Evolutionary conservation across 2,888 invertebrate genomes (phyloP).

Genomic region (Drosophila maculinotata): DNA sequence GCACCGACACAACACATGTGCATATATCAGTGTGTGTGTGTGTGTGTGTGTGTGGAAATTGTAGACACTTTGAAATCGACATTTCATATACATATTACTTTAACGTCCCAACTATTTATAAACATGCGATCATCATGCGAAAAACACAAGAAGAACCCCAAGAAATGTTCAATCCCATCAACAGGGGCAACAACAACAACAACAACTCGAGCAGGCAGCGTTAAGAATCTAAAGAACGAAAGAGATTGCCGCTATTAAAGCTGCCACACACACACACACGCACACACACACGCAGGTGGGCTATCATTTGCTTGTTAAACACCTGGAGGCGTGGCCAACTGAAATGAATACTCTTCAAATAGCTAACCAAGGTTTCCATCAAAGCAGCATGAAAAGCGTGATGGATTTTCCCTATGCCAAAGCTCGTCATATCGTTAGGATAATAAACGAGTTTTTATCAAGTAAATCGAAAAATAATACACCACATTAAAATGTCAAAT

Average conservation of each 20-base stretch:
- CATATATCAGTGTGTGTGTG: conserved; percentile 6
- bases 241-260: conserved; percentile 55
- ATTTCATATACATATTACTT: conserved; percentile 68
- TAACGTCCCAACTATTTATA: conserved; percentile 73
- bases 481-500: background rate
- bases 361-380: conserved; percentile 8
- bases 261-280: conserved; percentile 20
- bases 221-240: conserved; percentile 36
- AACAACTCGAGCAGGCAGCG: conserved; percentile 45
- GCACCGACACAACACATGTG: conserved; percentile 47
- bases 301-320: conserved; percentile 53
- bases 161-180: conserved; percentile 46
- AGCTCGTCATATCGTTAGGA: too few species aligned
- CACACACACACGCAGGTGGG: conserved; percentile 21
- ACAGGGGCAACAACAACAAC: conserved; percentile 20
- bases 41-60: conserved; percentile 51
- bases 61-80: conserved; percentile 73
- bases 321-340: conserved; percentile 39
- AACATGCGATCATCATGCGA: conserved; percentile 75
- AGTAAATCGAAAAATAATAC: background rate
- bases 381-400: background rate
- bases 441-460: background rate
- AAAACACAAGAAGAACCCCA: conserved; percentile 31
- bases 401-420: too few species aligned
- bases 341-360: conserved; percentile 27